A percentile compares a stretch with the other conserved stretches of the same genome.
Evolutionary conservation across 2,797 vertebrate species (phyloP).

Genomic region (Discoglossus pictus): DNA sequence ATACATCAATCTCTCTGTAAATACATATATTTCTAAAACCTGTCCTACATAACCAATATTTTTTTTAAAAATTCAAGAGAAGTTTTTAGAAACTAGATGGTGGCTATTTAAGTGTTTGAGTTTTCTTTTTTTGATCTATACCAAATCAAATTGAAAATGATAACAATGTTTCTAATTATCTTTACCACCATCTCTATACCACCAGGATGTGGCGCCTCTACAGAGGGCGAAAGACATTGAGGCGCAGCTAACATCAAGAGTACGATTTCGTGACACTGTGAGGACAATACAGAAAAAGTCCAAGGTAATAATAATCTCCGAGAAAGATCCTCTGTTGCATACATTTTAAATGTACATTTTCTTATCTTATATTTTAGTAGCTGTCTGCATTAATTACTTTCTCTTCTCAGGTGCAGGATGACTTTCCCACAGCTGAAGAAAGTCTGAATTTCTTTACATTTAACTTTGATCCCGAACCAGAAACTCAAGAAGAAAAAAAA

Average conservation of each 20-base stretch:
- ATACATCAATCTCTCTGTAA: too few species aligned
- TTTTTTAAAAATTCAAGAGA: too few species aligned
- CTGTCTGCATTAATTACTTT: background rate
- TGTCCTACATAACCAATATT: too few species aligned
- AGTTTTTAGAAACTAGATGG: too few species aligned
- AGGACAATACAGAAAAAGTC: slow-evolving; percentile 67
- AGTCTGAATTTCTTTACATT: slow-evolving; percentile 92
- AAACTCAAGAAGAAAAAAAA: slow-evolving; percentile 54
- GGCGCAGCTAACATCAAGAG: slow-evolving; percentile 64
- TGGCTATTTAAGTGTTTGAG: too few species aligned
- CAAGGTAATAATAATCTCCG: slow-evolving; percentile 61
- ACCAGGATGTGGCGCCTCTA: slow-evolving; percentile 62
- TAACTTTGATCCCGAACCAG: slow-evolving; percentile 81
- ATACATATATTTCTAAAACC: too few species aligned
- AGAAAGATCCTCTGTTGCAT: background rate
- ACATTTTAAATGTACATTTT: background rate
- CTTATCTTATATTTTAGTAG: background rate
- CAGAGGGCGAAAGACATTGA: slow-evolving; percentile 56
- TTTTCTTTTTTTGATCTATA: too few species aligned
- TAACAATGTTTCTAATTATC: too few species aligned
- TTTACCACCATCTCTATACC: too few species aligned
- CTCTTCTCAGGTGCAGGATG: slow-evolving; percentile 67
- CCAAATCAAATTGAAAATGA: too few species aligned
- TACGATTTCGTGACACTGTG: slow-evolving; percentile 72
- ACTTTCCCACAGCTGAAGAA: slow-evolving; percentile 81